Percentiles rank a stretch among this genome's conserved stretches.
Evolutionary conservation across 1,140 invertebrate species (phyloP).

Genomic region (Solen grandis): DNA sequence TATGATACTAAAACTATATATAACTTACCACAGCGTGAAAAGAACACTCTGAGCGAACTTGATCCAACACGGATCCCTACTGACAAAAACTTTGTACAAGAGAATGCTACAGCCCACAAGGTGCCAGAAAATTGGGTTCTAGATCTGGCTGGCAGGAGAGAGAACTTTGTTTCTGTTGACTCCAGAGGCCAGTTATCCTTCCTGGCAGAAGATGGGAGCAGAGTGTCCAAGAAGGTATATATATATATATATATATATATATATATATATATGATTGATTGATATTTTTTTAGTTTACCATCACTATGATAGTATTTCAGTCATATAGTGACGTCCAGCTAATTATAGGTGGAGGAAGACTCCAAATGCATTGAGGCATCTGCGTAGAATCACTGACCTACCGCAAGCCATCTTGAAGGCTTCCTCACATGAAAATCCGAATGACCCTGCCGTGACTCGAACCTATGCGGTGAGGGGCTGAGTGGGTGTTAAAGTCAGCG

Average conservation of each 20-base stretch:
- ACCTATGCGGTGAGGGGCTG: too few relatives aligned
- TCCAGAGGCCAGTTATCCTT: slow-evolving; percentile 31
- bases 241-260: too few relatives aligned
- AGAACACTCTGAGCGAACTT: too few relatives aligned
- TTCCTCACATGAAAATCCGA: too few relatives aligned
- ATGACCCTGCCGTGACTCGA: too few relatives aligned
- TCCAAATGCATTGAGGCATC: neutral
- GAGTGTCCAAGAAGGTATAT: slow-evolving; percentile 5
- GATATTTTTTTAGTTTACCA: too few relatives aligned
- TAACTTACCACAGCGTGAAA: too few relatives aligned
- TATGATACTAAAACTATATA: too few relatives aligned
- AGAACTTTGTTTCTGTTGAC: neutral
- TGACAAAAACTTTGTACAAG: neutral
- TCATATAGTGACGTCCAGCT: neutral
- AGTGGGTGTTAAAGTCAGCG: too few relatives aligned
- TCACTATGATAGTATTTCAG: neutral
- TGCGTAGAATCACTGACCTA: neutral
- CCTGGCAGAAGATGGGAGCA: neutral
- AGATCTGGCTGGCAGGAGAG: neutral
- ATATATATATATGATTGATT: too few relatives aligned
- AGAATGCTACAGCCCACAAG: neutral
- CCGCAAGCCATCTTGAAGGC: too few relatives aligned
- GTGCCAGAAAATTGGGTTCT: slow-evolving; percentile 14
- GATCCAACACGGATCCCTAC: too few relatives aligned
- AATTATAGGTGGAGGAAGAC: neutral